Conservation (phyloP, 2,888 invertebrate species). For the Amaurobius ferox region DNA sequence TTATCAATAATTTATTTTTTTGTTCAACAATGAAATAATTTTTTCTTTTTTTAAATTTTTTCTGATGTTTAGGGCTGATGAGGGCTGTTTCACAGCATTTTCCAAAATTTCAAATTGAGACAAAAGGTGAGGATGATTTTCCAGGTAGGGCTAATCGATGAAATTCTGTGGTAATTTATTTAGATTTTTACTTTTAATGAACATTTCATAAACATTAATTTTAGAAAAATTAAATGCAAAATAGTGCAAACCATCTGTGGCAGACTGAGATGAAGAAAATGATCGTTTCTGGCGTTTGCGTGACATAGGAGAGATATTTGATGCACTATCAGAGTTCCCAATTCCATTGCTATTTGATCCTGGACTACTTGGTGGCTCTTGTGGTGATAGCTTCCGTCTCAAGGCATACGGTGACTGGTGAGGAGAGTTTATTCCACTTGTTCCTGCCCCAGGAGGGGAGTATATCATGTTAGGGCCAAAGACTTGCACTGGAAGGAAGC, state of each 20-base stretch:
- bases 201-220: no score
- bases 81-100: no score
- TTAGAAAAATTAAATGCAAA: no score
- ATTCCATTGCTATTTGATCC: conserved; percentile 80
- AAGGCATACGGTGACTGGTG: conserved; percentile 94
- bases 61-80: no score
- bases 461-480: conserved; percentile 53
- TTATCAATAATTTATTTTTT: no score
- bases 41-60: no score
- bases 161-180: no score
- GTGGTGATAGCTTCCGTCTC: conserved; percentile 83
- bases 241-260: conserved; percentile 78
- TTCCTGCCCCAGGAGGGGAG: conserved; percentile 20
- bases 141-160: no score
- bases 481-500: conserved; percentile 38
- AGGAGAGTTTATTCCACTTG: conserved; percentile 38
- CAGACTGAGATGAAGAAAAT: conserved; percentile 69
- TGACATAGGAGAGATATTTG: conserved; percentile 71
- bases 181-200: no score
- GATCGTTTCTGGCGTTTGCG: conserved; percentile 66
- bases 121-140: no score
- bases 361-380: conserved; percentile 82
- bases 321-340: conserved; percentile 73
- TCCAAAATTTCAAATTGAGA: no score
- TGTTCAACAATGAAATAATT: no score